phyloP scores from a whole-genome alignment of 1,140 invertebrate genomes.

The Pygmarrhopalites habei region DNA sequence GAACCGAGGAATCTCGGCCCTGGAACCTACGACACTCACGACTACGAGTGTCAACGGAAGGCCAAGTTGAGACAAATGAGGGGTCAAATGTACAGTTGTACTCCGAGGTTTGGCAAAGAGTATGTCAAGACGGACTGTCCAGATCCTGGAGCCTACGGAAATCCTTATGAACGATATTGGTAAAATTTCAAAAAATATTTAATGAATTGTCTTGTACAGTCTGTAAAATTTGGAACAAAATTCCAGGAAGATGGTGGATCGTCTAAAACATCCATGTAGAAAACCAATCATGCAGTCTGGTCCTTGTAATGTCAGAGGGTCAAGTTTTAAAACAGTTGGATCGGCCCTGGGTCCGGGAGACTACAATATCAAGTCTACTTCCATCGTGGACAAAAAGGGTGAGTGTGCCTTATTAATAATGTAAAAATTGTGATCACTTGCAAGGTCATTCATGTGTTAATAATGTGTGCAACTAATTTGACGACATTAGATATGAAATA shows the following conservation, averaged over 20 bases:
- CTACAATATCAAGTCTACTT: background rate
- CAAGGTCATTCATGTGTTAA: no score
- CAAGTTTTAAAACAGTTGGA: background rate
- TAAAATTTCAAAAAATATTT: no score
- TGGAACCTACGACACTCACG: slow-evolving; percentile 13
- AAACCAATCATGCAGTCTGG: slow-evolving; percentile 12
- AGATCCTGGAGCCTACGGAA: slow-evolving; percentile 18
- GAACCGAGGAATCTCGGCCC: slow-evolving; percentile 17
- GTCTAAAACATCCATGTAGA: background rate
- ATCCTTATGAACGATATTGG: slow-evolving; percentile 6
- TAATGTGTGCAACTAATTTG: no score
- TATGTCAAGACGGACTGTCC: background rate
- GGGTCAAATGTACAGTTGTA: slow-evolving; percentile 4
- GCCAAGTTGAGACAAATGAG: background rate
- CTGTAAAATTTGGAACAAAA: no score
- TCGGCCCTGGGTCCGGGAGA: background rate
- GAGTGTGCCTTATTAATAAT: no score
- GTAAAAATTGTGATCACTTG: no score
- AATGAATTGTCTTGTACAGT: no score
- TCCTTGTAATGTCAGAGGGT: slow-evolving; percentile 11
- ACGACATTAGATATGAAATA: no score
- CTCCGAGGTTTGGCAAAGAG: slow-evolving; percentile 6
- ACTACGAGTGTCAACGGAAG: slow-evolving; percentile 5
- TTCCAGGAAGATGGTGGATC: no score
- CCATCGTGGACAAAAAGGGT: no score